Base-by-base conservation (phyloP, 2,113 vertebrate genomes). In the Labeo rohita region DNA sequence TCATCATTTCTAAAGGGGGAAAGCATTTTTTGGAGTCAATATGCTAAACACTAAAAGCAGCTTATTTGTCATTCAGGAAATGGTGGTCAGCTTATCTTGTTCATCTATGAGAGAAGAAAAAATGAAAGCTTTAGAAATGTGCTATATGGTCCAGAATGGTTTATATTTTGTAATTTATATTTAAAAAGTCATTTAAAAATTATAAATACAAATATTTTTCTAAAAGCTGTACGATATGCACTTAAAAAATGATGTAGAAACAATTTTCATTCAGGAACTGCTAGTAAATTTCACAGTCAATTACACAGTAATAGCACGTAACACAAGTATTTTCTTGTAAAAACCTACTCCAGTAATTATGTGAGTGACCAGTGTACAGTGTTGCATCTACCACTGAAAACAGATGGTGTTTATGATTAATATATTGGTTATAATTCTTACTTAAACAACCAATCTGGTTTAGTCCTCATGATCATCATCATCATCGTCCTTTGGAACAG, bases 401-500 rank as follows among this genome's bases (percentile, higher is more conserved):
- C 1, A 9, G 9, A 21, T 45, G 9, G 9, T 2, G 21, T 45
- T 72, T 8, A 21, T 49, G 70, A 72, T 72, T 1, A 2, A 72
- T 72, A n/a, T 47, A 47, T 74, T 12, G 1, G 11, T 1, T 28
- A 68, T 68, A 23, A 73, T 73, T 28, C 23, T 15, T 49, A 50
- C n/a, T 75, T 7, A 23, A 49, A 86, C 86, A 86, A 85, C 90
- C 81, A 88, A 10, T 9, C 59, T 10, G 76, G 73, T 91, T 80
- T 91, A 90, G 2, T 92, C 85, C 65, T 87, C 91, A 0, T 92
- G 92, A 12, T 93, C 93, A 16, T 92, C 92, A 16, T 92, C 92
- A 77, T 93, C 93, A 83, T 91, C 91, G 28, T 47, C 39, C 0
- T 12, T 78, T 16, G 50, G 49, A 66, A 12, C 80, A 56, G 76